A percentile compares a stretch with the other conserved stretches of the same genome.
phyloP scores from a whole-genome alignment of 2,113 vertebrate species.

The Dicaeum eximium region DNA sequence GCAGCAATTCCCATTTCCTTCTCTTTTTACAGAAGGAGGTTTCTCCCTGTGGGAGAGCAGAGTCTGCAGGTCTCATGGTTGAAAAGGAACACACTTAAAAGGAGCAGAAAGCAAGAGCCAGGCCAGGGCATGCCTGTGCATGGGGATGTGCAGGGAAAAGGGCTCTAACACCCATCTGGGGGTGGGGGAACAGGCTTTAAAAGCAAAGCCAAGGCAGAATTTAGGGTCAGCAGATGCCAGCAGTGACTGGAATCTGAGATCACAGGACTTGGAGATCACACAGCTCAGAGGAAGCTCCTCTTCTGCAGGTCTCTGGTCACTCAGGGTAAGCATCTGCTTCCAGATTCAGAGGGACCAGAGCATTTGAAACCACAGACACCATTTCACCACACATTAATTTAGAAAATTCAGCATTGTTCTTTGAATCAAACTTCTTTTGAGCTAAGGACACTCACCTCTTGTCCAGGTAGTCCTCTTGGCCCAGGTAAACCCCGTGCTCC shows the following conservation, averaged over 20 bases:
- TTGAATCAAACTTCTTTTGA: not conserved
- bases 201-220: not conserved
- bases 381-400: not conserved
- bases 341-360: not conserved
- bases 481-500: constrained; percentile 92
- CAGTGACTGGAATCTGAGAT: not conserved
- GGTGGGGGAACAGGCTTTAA: not conserved
- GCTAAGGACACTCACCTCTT: constrained; percentile 79
- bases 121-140: not conserved
- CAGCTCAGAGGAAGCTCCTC: not conserved
- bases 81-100: not conserved
- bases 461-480: constrained; percentile 85
- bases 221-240: not conserved
- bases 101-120: not conserved
- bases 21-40: not conserved
- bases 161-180: not conserved
- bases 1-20: not conserved
- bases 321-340: not conserved
- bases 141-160: not conserved
- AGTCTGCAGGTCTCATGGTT: not conserved
- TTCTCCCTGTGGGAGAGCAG: accelerated
- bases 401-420: not conserved
- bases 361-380: not conserved
- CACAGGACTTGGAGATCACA: not conserved
- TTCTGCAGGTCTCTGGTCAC: not conserved